These are phyloP conservation scores for Drosophila yakuba DNA, from an alignment of 1,140 invertebrate genomes.

Conservation along the genomic window DNA sequence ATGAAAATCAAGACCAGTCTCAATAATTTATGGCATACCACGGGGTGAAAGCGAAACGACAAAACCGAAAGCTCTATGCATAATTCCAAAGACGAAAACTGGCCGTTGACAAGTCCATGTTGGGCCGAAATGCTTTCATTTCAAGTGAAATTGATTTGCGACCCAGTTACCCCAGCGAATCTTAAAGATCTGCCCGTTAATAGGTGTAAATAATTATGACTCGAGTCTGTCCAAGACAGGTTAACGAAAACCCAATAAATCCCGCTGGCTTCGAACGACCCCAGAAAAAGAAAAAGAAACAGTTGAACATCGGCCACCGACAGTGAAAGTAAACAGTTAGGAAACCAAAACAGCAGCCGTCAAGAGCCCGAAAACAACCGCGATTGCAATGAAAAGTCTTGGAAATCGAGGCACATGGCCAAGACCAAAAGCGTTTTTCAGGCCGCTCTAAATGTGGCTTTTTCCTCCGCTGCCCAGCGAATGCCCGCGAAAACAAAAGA, in stretches of 20 bases:
- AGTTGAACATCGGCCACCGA: conserved; percentile 57
- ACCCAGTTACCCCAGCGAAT: conserved; percentile 73
- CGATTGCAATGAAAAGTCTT: conserved; percentile 64
- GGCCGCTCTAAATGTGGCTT: conserved; percentile 24
- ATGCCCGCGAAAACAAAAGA: conserved; percentile 36
- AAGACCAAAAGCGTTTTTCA: conserved; percentile 43
- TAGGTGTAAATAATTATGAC: conserved; percentile 79
- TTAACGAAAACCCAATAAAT: conserved; percentile 51
- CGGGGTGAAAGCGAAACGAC: conserved; percentile 68
- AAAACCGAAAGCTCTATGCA: conserved; percentile 62
- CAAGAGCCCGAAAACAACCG: conserved; percentile 37
- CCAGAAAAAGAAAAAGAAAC: background rate
- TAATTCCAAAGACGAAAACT: conserved; percentile 52
- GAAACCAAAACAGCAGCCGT: conserved; percentile 46
- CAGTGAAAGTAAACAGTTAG: conserved; percentile 77
- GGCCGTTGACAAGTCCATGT: conserved; percentile 68
- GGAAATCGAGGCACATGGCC: conserved; percentile 60
- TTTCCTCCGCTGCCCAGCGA: conserved; percentile 1
- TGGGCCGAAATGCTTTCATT: conserved; percentile 73
- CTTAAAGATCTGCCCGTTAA: conserved; percentile 64
- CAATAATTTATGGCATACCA: conserved; percentile 56
- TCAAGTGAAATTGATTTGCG: conserved; percentile 81
- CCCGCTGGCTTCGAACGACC: conserved; percentile 64
- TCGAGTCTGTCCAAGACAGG: conserved; percentile 52
- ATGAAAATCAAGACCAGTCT: conserved; percentile 70